Evolutionary conservation across 1,140 invertebrate genomes (phyloP).

Genomic region (Medauroidea extradentata): DNA sequence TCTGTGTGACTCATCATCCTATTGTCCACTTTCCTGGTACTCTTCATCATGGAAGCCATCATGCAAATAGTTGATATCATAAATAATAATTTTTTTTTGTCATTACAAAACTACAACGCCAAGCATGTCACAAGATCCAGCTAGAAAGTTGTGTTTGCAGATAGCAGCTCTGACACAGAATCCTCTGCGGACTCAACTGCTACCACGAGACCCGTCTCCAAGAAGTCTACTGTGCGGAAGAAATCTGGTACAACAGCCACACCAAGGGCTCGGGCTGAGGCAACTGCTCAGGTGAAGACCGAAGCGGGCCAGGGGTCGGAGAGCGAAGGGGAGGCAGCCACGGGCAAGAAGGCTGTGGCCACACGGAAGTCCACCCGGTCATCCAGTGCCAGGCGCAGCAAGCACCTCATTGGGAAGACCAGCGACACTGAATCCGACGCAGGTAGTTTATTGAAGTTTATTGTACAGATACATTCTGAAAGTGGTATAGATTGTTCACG

Average conservation of each 20-base stretch:
- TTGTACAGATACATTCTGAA: too few relatives aligned
- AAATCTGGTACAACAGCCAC: conserved; percentile 3
- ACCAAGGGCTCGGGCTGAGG: background rate
- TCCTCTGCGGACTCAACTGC: conserved; percentile 31
- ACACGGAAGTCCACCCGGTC: conserved; percentile 51
- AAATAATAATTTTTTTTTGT: too few relatives aligned
- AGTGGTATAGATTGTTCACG: too few relatives aligned
- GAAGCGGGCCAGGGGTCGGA: conserved; percentile 2
- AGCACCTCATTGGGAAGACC: conserved; percentile 47
- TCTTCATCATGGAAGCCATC: too few relatives aligned
- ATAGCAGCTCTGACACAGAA: conserved; percentile 46
- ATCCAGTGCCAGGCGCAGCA: conserved; percentile 50
- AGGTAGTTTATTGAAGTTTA: too few relatives aligned
- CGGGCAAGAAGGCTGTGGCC: conserved; percentile 32
- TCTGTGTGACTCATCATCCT: too few relatives aligned
- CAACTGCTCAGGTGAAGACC: background rate
- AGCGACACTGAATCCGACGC: conserved; percentile 51
- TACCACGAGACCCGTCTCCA: conserved; percentile 26
- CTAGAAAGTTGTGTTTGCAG: conserved; percentile 19
- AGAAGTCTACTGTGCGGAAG: conserved; percentile 4
- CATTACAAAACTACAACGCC: too few relatives aligned
- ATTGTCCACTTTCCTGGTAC: too few relatives aligned
- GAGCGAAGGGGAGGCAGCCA: conserved; percentile 12
- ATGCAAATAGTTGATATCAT: too few relatives aligned
- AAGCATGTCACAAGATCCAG: too few relatives aligned